phyloP scores from a whole-genome alignment of 53 echinoderm and acorn worm species.

The Hippasteria phrygiana region DNA sequence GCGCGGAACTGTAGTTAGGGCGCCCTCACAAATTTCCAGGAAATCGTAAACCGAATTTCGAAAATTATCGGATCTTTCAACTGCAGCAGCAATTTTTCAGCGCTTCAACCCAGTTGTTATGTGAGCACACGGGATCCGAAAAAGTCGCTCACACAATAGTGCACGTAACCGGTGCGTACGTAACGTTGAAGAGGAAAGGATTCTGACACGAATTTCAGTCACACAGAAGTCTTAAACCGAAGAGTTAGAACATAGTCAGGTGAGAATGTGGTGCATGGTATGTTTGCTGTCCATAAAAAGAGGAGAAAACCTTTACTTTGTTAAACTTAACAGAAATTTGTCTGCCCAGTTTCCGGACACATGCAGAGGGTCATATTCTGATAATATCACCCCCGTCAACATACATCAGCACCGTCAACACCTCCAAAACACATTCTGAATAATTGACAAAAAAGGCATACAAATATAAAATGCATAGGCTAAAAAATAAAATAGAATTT shows the following conservation, averaged over 20 bases:
- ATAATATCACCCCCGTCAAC: too few relatives aligned
- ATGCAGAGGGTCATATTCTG: background rate
- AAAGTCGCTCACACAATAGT: background rate
- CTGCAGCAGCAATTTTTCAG: background rate
- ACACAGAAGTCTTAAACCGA: background rate
- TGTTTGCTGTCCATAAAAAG: background rate
- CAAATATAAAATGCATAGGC: too few relatives aligned
- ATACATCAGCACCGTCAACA: too few relatives aligned
- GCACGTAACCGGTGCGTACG: background rate
- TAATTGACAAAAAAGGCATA: too few relatives aligned
- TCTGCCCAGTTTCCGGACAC: conserved; percentile 41
- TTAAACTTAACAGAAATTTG: background rate
- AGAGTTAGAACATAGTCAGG: background rate
- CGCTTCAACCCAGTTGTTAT: background rate
- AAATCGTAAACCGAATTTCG: too few relatives aligned
- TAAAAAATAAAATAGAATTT: too few relatives aligned
- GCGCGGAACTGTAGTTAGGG: too few relatives aligned
- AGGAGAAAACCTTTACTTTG: background rate
- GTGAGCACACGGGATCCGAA: conserved; percentile 18
- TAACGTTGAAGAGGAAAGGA: background rate
- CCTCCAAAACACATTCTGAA: too few relatives aligned
- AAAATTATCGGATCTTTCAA: conserved; percentile 29
- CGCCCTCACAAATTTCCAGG: too few relatives aligned
- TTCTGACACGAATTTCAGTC: background rate
- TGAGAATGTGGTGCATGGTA: background rate